These are phyloP conservation scores for Pinctada fucata DNA, from an alignment of 2,888 invertebrate genomes.

Conservation along the genomic window DNA sequence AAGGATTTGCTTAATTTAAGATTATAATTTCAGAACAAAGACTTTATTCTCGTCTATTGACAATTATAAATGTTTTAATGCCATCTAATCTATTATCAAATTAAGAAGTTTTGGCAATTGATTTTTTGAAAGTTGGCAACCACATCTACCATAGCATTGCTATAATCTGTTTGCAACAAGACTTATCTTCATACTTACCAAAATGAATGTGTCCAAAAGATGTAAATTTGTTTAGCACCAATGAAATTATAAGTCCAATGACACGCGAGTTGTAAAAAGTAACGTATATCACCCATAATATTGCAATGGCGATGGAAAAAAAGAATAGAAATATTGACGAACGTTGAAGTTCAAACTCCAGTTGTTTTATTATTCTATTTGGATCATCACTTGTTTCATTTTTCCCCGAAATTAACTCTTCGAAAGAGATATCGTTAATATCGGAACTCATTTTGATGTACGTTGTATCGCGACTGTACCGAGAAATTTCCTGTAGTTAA, in stretches of 20 bases:
- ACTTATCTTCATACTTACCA: conserved; percentile 68
- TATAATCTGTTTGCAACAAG: background rate
- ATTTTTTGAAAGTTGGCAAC: background rate
- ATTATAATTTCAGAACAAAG: too few relatives aligned
- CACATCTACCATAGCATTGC: too few relatives aligned
- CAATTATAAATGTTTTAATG: too few relatives aligned
- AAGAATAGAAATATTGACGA: conserved; percentile 70
- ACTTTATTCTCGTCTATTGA: too few relatives aligned
- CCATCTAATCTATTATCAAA: too few relatives aligned
- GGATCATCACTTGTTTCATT: background rate
- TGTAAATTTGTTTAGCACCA: conserved; percentile 90
- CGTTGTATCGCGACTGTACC: too few relatives aligned
- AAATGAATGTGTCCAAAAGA: conserved; percentile 91
- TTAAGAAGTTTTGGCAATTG: background rate
- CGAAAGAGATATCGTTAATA: background rate
- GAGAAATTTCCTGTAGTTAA: too few relatives aligned
- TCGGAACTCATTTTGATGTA: background rate
- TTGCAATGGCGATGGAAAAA: conserved; percentile 79
- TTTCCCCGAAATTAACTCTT: background rate
- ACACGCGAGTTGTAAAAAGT: conserved; percentile 96
- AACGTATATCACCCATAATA: conserved; percentile 94
- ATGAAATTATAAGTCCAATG: conserved; percentile 92
- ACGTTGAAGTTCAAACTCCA: conserved; percentile 45
- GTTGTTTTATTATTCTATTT: background rate
- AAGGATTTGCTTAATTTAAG: too few relatives aligned